phyloP scores from a whole-genome alignment of 2,113 vertebrate species.

The Istiophorus platypterus region DNA sequence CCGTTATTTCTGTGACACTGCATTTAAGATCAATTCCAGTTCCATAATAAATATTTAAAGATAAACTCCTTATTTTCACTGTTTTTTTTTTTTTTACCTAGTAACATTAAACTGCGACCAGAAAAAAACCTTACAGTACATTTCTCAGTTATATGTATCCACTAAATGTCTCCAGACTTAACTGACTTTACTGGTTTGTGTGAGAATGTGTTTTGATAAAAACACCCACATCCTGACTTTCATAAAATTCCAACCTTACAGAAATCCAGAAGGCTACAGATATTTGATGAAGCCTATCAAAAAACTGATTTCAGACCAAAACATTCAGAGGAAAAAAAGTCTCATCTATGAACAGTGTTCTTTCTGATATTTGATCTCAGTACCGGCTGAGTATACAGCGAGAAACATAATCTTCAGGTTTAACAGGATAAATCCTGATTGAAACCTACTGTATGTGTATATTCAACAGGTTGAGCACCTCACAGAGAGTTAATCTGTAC shows the following conservation, averaged over 20 bases:
- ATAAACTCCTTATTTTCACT: not conserved
- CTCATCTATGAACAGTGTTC: not conserved
- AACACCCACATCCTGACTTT: not conserved
- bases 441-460: not conserved
- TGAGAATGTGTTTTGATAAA: not conserved
- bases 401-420: not conserved
- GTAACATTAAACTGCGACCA: not conserved
- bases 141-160: not conserved
- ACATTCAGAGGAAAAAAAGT: not conserved
- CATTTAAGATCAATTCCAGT: not conserved
- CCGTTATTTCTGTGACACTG: not conserved
- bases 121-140: not conserved
- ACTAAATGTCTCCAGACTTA: not conserved
- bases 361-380: not conserved
- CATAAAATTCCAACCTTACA: not conserved
- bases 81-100: not conserved
- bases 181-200: not conserved
- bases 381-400: not conserved
- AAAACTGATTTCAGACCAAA: not conserved
- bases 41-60: not conserved
- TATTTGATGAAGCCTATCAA: not conserved
- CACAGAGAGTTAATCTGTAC: not conserved
- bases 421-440: not conserved
- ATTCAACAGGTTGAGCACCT: slow-evolving; percentile 2
- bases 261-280: not conserved